These are phyloP conservation scores for Anabas testudineus DNA, from an alignment of 2,797 vertebrate species.

Conservation along the genomic window DNA sequence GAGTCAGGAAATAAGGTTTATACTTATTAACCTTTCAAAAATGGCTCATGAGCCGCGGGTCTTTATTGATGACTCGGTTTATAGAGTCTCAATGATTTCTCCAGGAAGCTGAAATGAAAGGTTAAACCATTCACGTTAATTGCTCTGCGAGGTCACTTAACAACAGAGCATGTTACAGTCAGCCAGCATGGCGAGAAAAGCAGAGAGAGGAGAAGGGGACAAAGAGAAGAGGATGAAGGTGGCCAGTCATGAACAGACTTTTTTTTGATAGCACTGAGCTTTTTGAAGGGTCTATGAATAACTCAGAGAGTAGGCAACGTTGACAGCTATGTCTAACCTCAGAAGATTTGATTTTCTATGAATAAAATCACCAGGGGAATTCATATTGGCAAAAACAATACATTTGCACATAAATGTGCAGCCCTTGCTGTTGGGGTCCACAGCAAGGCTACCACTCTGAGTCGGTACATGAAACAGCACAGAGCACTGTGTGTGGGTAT, in stretches of 20 bases:
- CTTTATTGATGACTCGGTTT: slow-evolving; percentile 81
- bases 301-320: slow-evolving; percentile 51
- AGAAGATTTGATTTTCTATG: slow-evolving; percentile 69
- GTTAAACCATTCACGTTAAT: slow-evolving; percentile 84
- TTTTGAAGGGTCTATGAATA: slow-evolving; percentile 70
- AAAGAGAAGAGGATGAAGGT: slow-evolving; percentile 39
- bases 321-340: slow-evolving; percentile 55
- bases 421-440: slow-evolving; percentile 45
- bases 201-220: neutral
- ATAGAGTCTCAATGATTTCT: slow-evolving; percentile 81
- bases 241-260: slow-evolving; percentile 62
- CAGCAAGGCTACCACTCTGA: slow-evolving; percentile 30
- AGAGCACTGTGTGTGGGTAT: neutral
- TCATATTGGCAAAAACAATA: slow-evolving; percentile 54
- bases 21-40: slow-evolving; percentile 83
- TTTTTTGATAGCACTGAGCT: slow-evolving; percentile 56
- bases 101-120: slow-evolving; percentile 79
- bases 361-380: slow-evolving; percentile 76
- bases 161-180: slow-evolving; percentile 48
- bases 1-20: slow-evolving; percentile 63
- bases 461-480: slow-evolving; percentile 38
- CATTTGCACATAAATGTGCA: slow-evolving; percentile 76
- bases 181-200: slow-evolving; percentile 2
- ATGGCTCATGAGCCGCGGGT: slow-evolving; percentile 64
- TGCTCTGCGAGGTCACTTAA: slow-evolving; percentile 72